phyloP scores from a whole-genome alignment of 2,888 invertebrate genomes.

The Scaptomyza cyrtandrae region DNA sequence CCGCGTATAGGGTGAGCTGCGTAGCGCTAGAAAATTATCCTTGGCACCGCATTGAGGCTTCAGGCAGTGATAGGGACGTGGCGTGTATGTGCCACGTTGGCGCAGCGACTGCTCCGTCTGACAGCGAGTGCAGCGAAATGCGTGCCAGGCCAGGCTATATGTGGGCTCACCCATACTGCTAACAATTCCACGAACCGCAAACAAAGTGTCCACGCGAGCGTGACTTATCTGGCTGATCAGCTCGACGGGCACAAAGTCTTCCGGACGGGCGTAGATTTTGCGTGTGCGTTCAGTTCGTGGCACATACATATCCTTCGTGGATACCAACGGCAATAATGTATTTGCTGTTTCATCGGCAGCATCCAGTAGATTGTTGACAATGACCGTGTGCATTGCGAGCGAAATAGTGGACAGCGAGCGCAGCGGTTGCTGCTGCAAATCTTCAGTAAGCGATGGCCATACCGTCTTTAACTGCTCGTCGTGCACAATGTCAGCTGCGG shows the following conservation, averaged over 20 bases:
- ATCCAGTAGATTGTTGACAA: slow-evolving; percentile 55
- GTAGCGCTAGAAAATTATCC: slow-evolving; percentile 86
- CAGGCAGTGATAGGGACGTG: slow-evolving; percentile 71
- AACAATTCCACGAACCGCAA: slow-evolving; percentile 93
- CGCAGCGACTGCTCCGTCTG: slow-evolving; percentile 87
- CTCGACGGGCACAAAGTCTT: slow-evolving; percentile 88
- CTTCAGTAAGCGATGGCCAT: slow-evolving; percentile 88
- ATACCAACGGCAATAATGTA: slow-evolving; percentile 1
- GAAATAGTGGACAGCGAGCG: slow-evolving; percentile 89
- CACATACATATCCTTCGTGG: slow-evolving; percentile 51
- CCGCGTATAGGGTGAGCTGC: slow-evolving; percentile 89
- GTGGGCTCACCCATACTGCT: slow-evolving; percentile 91
- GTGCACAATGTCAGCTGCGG: slow-evolving; percentile 86
- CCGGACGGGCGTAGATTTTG: slow-evolving; percentile 86
- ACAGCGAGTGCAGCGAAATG: slow-evolving; percentile 85
- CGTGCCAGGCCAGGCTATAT: slow-evolving; percentile 90
- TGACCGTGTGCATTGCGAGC: slow-evolving; percentile 87
- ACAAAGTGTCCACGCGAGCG: slow-evolving; percentile 88
- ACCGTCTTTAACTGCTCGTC: slow-evolving; percentile 86
- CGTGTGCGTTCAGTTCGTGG: slow-evolving; percentile 50
- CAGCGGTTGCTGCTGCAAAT: slow-evolving; percentile 89
- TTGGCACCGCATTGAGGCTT: slow-evolving; percentile 72
- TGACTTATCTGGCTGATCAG: slow-evolving; percentile 81
- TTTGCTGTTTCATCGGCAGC: slow-evolving; percentile 36
- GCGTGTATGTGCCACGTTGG: slow-evolving; percentile 84